phyloP scores from a whole-genome alignment of 2,113 vertebrate genomes.

The Tragelaphus buxtoni region DNA sequence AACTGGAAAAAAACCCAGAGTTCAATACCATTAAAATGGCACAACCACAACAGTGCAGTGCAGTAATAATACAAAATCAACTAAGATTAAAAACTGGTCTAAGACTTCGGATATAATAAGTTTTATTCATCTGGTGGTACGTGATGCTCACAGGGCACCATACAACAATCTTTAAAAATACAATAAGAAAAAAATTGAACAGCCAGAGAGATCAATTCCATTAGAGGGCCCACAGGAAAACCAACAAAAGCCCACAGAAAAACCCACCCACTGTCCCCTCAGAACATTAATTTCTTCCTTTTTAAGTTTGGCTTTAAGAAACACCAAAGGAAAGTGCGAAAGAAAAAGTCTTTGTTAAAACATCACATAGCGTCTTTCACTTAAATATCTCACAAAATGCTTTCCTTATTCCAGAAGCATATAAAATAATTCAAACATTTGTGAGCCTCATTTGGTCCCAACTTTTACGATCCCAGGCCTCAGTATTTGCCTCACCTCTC shows the following conservation, averaged over 20 bases:
- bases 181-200: slow-evolving; percentile 72
- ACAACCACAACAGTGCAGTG: slow-evolving; percentile 4
- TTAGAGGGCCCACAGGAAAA: slow-evolving; percentile 59
- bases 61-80: background rate
- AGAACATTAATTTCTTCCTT: slow-evolving; percentile 61
- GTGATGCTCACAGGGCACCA: slow-evolving; percentile 71
- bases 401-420: slow-evolving; percentile 15
- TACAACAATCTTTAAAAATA: slow-evolving; percentile 76
- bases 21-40: background rate
- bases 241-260: slow-evolving; percentile 55
- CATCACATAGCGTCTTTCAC: slow-evolving; percentile 69
- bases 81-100: slow-evolving; percentile 59
- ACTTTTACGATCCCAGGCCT: background rate
- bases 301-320: slow-evolving; percentile 61
- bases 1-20: background rate
- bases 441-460: slow-evolving; percentile 48
- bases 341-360: slow-evolving; percentile 52
- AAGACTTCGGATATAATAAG: slow-evolving; percentile 61
- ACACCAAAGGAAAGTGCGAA: slow-evolving; percentile 61
- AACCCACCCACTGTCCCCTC: slow-evolving; percentile 39
- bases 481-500: background rate
- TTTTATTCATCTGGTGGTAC: slow-evolving; percentile 72
- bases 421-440: background rate
- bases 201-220: slow-evolving; percentile 71
- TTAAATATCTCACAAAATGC: slow-evolving; percentile 62